Conservation (phyloP, 2,797 vertebrate species). For the Phrynocephalus forsythii region DNA sequence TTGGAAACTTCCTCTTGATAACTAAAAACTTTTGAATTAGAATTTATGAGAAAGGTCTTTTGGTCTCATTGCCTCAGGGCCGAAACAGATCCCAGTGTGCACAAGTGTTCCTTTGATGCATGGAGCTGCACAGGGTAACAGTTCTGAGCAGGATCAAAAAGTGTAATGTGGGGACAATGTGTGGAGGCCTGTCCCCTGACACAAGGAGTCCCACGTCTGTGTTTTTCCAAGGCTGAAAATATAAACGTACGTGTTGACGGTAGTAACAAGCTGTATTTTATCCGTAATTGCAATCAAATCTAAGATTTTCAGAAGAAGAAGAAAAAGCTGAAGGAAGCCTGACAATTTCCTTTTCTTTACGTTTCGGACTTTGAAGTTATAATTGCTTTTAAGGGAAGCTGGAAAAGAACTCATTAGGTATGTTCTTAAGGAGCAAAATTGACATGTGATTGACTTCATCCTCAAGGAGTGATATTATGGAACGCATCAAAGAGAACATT, state of each 20-base stretch:
- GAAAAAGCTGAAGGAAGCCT: slow-evolving; percentile 68
- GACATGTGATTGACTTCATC: slow-evolving; percentile 47
- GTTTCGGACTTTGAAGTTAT: slow-evolving; percentile 67
- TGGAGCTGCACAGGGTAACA: slow-evolving; percentile 69
- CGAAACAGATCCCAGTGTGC: slow-evolving; percentile 76
- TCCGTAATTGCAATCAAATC: slow-evolving; percentile 68
- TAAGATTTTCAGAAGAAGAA: slow-evolving; percentile 66
- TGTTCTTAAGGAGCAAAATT: slow-evolving; percentile 55
- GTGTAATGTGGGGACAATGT: slow-evolving; percentile 72
- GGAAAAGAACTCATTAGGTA: slow-evolving; percentile 54
- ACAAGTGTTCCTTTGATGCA: slow-evolving; percentile 72
- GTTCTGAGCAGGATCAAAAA: slow-evolving; percentile 72
- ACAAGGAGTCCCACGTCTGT: slow-evolving; percentile 59
- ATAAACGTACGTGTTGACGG: slow-evolving; percentile 58
- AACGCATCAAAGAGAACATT: not conserved
- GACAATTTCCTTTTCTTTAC: slow-evolving; percentile 74
- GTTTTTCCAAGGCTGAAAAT: slow-evolving; percentile 71
- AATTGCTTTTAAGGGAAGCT: slow-evolving; percentile 60
- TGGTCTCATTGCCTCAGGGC: slow-evolving; percentile 73
- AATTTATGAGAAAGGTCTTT: slow-evolving; percentile 80
- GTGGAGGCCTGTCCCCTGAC: slow-evolving; percentile 69
- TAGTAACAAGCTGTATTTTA: slow-evolving; percentile 63
- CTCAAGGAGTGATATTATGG: slow-evolving; percentile 40
- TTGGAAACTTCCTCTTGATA: slow-evolving; percentile 82
- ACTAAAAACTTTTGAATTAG: slow-evolving; percentile 79